These are phyloP conservation scores for Homalodisca vitripennis DNA, from an alignment of 1,140 invertebrate species.

Conservation along the genomic window DNA sequence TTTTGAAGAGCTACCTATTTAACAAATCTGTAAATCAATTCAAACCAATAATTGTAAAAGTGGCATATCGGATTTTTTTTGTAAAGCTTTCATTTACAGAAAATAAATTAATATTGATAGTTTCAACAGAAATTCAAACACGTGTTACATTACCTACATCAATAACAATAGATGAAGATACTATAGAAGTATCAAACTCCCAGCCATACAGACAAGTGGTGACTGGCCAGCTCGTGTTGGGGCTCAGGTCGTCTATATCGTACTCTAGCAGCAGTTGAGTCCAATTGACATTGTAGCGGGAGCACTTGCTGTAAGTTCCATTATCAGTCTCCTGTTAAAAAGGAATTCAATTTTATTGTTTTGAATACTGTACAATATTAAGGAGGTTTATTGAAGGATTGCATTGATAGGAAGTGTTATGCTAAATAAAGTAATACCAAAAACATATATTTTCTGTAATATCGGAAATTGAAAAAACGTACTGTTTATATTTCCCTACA, in stretches of 20 bases:
- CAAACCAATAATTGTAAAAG: no score
- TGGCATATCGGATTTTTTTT: no score
- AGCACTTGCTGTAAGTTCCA: conserved; percentile 57
- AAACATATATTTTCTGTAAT: no score
- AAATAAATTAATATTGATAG: not conserved
- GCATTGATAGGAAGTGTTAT: no score
- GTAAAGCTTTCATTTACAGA: not conserved
- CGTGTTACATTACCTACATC: conserved; percentile 61
- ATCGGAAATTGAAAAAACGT: no score
- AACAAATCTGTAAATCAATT: no score
- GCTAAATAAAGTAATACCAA: no score
- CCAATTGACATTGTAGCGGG: conserved; percentile 70
- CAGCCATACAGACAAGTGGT: conserved; percentile 74
- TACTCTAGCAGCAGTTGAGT: conserved; percentile 52
- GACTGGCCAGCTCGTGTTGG: conserved; percentile 59
- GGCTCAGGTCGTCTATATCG: conserved; percentile 44
- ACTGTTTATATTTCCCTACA: no score
- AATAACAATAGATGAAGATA: conserved; percentile 75
- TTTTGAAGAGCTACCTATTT: no score
- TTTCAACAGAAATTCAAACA: not conserved
- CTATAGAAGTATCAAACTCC: conserved; percentile 70
- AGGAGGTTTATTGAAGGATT: no score
- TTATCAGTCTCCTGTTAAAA: not conserved
- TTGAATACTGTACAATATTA: no score
- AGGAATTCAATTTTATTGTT: no score